Evolutionary conservation across 2,113 vertebrate genomes (phyloP).

Genomic region (Petrocephalus zakoni): DNA sequence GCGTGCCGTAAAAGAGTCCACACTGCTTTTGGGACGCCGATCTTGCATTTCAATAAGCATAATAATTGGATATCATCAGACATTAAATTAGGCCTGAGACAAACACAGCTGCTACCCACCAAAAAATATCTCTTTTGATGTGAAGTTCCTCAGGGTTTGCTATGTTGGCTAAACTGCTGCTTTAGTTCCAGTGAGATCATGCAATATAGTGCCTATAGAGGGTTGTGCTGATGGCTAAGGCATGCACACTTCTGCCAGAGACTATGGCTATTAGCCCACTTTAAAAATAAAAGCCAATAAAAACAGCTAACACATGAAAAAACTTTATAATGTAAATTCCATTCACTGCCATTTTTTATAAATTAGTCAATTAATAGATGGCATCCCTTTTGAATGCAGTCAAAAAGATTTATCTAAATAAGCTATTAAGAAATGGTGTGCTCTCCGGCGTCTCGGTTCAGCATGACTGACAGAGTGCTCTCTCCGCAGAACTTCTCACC

Average conservation of each 20-base stretch:
- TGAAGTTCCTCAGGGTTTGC: background rate
- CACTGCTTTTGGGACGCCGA: background rate
- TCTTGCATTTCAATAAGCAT: background rate
- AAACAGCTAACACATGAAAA: background rate
- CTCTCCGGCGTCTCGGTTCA: background rate
- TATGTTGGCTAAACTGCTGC: background rate
- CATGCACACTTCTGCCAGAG: background rate
- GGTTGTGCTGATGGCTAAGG: background rate
- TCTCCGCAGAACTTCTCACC: background rate
- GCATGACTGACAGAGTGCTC: background rate
- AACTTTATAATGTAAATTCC: background rate
- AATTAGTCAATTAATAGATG: conserved; percentile 13
- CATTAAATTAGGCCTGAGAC: background rate
- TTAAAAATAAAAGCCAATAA: background rate
- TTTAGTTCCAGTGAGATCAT: background rate
- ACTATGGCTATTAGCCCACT: background rate
- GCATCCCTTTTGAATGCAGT: background rate
- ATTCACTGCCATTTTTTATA: conserved; percentile 13
- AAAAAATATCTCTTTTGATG: background rate
- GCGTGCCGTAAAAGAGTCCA: background rate
- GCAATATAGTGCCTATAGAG: background rate
- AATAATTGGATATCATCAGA: background rate
- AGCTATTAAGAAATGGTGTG: background rate
- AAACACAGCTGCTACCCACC: background rate
- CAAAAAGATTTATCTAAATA: conserved; percentile 16